Evolutionary conservation across 2,797 vertebrate species (phyloP), one percentile per base, ranked within the genome.

Genomic region (Pseudochromis fuscus): DNA sequence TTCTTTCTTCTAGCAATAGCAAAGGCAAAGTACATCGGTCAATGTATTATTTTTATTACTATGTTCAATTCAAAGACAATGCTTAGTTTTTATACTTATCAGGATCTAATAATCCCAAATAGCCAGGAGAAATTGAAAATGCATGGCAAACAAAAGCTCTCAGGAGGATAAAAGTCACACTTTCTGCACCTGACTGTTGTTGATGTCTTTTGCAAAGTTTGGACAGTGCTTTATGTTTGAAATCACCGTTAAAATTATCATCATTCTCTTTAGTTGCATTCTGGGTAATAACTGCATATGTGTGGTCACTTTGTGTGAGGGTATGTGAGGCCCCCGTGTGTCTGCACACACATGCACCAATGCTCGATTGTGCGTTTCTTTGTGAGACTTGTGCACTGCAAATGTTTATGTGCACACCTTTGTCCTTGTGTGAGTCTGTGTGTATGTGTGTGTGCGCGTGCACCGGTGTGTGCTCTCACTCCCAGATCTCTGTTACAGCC

Each of bases 401-500:
- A 63, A 19, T 72, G 67, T 77, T 73, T 87, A 56, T 77, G 48
- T 42, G 61, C 64, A 23, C 58, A 76, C 66, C 51, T 69, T 55
- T 71, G 68, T 79, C 56, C 30, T 11, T 69, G 62, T 50, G 19
- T n/a, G 63, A 10, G 58, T 67, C 31, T 21, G 53, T 33, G 67
- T 42, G 53, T 46, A 61, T 53, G 37, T 42, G 33, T 56, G 51
- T 31, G 10, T 37, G 53, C 42, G 37, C 35, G 11, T 58, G n/a
- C n/a, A n/a, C n/a, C n/a, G 68, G 55, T 67, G 52, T 64, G 76
- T 4, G 56, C 56, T 44, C 56, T 44, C 59, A 57, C 62, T 72
- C 48, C 66, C 64, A 89, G 82, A 87, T 90, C 87, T 88, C 75
- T 65, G 70, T 88, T 89, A 92, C 90, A 93, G 89, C 87, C 70